Base-by-base conservation (phyloP, 1,140 invertebrate species). In the Contarinia nasturtii region DNA sequence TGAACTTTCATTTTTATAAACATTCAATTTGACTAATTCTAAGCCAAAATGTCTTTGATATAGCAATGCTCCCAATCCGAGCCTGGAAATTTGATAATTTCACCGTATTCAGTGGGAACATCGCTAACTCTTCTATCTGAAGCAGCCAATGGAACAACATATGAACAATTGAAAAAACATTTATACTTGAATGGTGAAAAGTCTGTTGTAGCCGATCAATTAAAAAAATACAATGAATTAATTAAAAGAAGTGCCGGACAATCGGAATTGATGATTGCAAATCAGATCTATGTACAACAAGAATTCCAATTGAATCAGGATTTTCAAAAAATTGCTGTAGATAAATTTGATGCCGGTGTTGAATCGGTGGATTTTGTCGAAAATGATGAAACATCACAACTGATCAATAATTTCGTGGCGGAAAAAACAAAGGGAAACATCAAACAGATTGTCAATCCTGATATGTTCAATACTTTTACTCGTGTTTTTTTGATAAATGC, bases 331-430 rank as follows among this genome's bases (percentile, higher is more conserved):
- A 19, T 43, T 2, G 52, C 60, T 22, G 14, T 17, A 11, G 51
- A 57, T 15, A 52, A 52, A 21, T 63, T 62, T n/a, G 22, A 52
- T 5, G 37, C 73, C 2, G 52, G 67, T 46, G 61, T 67, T 2
- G 60, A 72, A 52, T 57, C 56, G 42, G 49, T 78, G 2, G 62
- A 77, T 56, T 80, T 79, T 48, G 50, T 48, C 0, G 52, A 67
- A 22, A 53, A 63, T 33, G 42, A 55, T 3, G 50, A 61, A 50
- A 61, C 75, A 1, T 59, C 70, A 4, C 53, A 67, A n/a, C 54
- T 20, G 7, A 79, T 83, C 48, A 83, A 83, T 53, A 36, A 55
- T 8, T 84, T 77, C 76, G 75, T 80, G 12, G 66, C 67, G 47
- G 52, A 71, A 17, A 55, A 74, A 52, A 84, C 81, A 0, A 67